phyloP scores from a whole-genome alignment of 2,113 vertebrate species.

The Dipodomys stephensi region DNA sequence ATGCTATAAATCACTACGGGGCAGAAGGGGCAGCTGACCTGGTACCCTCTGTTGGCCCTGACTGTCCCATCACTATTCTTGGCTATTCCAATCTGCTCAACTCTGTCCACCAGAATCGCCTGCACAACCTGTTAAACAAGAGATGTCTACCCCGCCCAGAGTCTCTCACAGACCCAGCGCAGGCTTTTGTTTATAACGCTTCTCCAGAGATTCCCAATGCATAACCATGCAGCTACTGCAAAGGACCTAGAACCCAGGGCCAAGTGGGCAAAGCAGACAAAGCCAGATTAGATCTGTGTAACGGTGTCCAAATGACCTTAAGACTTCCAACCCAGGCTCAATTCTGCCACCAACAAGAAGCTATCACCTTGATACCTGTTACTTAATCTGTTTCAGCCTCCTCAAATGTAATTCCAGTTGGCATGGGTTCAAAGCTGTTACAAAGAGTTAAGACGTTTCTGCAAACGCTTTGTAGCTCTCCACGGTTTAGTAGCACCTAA shows the following conservation, averaged over 20 bases:
- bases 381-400: constrained; percentile 12
- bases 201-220: not conserved
- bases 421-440: not conserved
- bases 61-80: not conserved
- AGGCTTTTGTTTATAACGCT: not conserved
- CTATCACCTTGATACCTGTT: not conserved
- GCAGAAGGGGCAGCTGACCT: not conserved
- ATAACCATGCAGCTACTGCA: not conserved
- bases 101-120: not conserved
- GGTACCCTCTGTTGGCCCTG: constrained; percentile 53
- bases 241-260: not conserved
- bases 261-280: not conserved
- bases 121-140: not conserved
- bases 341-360: not conserved
- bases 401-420: not conserved
- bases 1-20: constrained; percentile 30
- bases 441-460: constrained; percentile 1
- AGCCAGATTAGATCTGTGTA: no score
- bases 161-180: not conserved
- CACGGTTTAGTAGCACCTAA: not conserved
- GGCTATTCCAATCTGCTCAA: not conserved
- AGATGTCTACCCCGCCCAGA: not conserved
- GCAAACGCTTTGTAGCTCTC: not conserved
- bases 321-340: not conserved
- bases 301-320: not conserved